Conservation (phyloP, 2,797 vertebrate species). For the Artibeus lituratus region DNA sequence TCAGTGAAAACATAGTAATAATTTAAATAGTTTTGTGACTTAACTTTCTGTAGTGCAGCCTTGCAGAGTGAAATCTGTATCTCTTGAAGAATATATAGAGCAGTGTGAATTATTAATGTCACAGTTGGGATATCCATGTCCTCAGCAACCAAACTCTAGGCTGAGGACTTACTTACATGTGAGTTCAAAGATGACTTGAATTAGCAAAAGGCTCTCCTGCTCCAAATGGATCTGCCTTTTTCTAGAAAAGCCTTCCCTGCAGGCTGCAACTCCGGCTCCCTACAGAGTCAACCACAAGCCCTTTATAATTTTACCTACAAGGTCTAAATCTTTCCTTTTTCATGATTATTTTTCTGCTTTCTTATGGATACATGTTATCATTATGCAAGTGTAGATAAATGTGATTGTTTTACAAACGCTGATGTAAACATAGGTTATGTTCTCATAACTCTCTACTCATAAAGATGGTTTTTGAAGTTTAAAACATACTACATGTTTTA, state of each 20-base stretch:
- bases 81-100: neutral
- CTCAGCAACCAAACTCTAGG: neutral
- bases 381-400: neutral
- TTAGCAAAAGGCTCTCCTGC: neutral
- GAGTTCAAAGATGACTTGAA: neutral
- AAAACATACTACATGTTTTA: neutral
- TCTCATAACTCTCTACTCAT: neutral
- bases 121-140: neutral
- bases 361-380: neutral
- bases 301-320: neutral
- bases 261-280: neutral
- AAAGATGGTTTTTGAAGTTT: neutral
- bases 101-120: neutral
- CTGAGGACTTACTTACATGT: neutral
- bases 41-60: neutral
- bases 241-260: neutral
- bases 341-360: neutral
- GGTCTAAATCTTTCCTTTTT: neutral
- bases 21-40: neutral
- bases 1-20: neutral
- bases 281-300: neutral
- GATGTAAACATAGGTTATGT: neutral
- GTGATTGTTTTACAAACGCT: neutral
- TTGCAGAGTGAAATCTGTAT: neutral
- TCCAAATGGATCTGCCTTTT: neutral